Evolutionary conservation across 1,140 invertebrate genomes (phyloP), one percentile per base, ranked within the genome.

Genomic region (Ceratosolen solmsi): DNA sequence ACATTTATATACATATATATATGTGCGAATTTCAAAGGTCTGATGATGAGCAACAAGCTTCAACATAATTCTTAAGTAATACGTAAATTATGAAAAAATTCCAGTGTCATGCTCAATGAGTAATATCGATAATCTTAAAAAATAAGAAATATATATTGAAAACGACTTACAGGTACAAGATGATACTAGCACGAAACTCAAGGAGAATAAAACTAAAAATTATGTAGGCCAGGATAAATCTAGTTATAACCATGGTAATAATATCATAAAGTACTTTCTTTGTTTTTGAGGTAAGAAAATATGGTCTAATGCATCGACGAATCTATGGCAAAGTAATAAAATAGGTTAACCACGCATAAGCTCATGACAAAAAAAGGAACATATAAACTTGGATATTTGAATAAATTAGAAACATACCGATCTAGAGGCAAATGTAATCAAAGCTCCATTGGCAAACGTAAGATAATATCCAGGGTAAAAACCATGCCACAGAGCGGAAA

Each of bases 391-490:
- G 41, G 4, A 33, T 49, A 60, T 76, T 13, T 22, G 1, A 20
- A 46, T 5, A 30, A 38, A 63, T n/a, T 0, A 27, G 5, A 9
- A 75, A 89, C 92, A 93, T 92, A 97, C 96, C 81, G 92, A 92
- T 93, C 98, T 94, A 38, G 96, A 95, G 27, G 96, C 95, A 73
- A 96, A 92, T 3, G 98, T 98, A 87, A 98, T 96, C 2, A 99
- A 86, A 0, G 97, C 97, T 20, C 96, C 97, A 38, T 94, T 95
- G 38, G 96, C 93, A 91, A 99, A 99, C 1, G 97, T 98, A 54
- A 99, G 88, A 90, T 99, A 99, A 92, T 99, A 99, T 20, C 98
- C 98, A 9, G 98, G 97, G 92, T 98, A 98, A 90, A 98, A 99
- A 78, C 97, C 98, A 92, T 99, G 98, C 98, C 98, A 99, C 33